Base-by-base conservation (phyloP, 2,888 invertebrate species). In the Euzophera pinguis region DNA sequence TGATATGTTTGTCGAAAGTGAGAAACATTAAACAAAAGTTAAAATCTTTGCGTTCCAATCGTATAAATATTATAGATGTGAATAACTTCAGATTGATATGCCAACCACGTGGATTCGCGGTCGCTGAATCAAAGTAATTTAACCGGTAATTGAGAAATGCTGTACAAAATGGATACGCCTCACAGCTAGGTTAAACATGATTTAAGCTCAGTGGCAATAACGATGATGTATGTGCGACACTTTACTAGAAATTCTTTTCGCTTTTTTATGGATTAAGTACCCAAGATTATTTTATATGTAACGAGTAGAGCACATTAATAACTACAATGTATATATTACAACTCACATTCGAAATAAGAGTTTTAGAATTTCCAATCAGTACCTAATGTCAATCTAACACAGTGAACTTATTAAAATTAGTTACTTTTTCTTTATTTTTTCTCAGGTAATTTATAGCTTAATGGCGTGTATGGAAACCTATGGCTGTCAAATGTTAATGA, bases 71-170 rank as follows among this genome's bases (percentile, higher is more conserved):
- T 22, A 22, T 22, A 22, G 56, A 59, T 60, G 57, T 60, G 59
- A 61, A 65, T 61, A 61, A 60, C 62, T 61, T 61, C 53, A 58
- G 53, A 64, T 64, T 65, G 64, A 64, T 64, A 64, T 64, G 62
- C 65, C 57, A 58, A 64, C 53, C 63, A 58, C 58, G 61, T 47
- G 51, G 56, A 57, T 50, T 53, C n/a, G 55, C 52, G 55, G 41
- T 56, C 53, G 54, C 54, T 47, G 61, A 61, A 62, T 60, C 59
- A 59, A 54, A 56, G 56, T 59, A 59, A 64, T 64, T 64, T 64
- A 62, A 61, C 57, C 53, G 56, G 53, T 58, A 62, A 65, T 61
- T 58, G 59, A 56, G 58, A 53, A 53, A 53, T 52, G 54, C 53
- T 58, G 54, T 57, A 62, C 56, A 55, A 62, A 63, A 63, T 62